Evolutionary conservation across 2,113 vertebrate genomes (phyloP).

Genomic region (Cephalopholis sonnerati): DNA sequence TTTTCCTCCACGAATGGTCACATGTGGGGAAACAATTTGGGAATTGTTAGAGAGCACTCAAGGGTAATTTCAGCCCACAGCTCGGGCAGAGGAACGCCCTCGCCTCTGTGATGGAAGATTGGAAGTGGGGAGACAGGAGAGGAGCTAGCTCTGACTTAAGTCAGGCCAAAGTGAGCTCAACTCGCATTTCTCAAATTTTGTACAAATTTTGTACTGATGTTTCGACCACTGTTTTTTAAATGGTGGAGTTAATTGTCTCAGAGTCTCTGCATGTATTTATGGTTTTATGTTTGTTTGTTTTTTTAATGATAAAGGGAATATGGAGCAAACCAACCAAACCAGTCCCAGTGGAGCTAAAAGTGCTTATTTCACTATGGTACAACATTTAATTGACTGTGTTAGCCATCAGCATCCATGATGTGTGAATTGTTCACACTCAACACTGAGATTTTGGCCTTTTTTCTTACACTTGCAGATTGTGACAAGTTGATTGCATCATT

Average conservation of each 20-base stretch:
- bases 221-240: slow-evolving; percentile 22
- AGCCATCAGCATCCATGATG: not conserved
- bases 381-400: not conserved
- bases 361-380: slow-evolving; percentile 16
- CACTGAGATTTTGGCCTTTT: not conserved
- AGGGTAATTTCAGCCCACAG: slow-evolving; percentile 6
- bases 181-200: slow-evolving; percentile 21
- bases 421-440: not conserved
- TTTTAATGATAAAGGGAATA: slow-evolving; percentile 74
- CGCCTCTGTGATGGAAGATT: slow-evolving; percentile 22
- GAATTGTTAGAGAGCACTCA: slow-evolving; percentile 2
- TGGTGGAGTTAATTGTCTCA: slow-evolving; percentile 15
- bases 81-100: not conserved
- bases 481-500: not conserved
- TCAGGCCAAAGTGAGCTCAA: slow-evolving; percentile 15
- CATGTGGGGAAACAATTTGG: slow-evolving; percentile 4
- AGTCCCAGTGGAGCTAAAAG: not conserved
- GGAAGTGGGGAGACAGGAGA: slow-evolving; percentile 36
- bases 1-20: not conserved
- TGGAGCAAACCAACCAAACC: slow-evolving; percentile 64
- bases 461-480: not conserved
- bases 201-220: slow-evolving; percentile 36
- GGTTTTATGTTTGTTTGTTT: slow-evolving; percentile 34
- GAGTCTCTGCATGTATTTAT: slow-evolving; percentile 62
- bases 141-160: slow-evolving; percentile 2